A percentile compares a stretch with the other conserved stretches of the same genome.
These are phyloP conservation scores for Ctenosaura bakeri DNA, from an alignment of 2,797 vertebrate species.

Conservation along the genomic window DNA sequence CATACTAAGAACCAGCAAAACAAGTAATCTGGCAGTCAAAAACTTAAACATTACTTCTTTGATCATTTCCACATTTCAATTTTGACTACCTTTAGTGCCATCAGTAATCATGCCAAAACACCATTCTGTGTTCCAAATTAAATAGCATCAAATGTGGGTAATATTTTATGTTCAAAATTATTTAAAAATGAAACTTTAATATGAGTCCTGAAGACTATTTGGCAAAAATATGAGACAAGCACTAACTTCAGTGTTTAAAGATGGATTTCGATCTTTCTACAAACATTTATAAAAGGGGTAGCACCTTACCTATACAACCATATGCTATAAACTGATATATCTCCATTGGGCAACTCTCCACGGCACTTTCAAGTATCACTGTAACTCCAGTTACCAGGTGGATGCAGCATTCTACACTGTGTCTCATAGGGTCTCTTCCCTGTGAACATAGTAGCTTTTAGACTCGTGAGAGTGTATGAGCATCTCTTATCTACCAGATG, in stretches of 20 bases:
- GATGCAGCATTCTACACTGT: background rate
- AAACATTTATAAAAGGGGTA: background rate
- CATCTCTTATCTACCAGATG: slow-evolving; percentile 21
- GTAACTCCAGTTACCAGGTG: background rate
- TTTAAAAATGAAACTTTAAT: background rate
- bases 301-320: background rate
- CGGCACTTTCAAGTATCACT: background rate
- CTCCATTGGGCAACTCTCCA: background rate
- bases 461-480: background rate
- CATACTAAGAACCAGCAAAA: background rate
- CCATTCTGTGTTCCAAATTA: background rate
- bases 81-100: background rate
- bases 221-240: background rate
- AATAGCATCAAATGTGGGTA: background rate
- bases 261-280: background rate
- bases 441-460: background rate
- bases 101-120: background rate
- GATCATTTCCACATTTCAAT: background rate
- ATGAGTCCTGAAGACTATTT: background rate
- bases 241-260: background rate
- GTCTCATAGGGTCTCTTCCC: background rate
- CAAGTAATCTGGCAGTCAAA: background rate
- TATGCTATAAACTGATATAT: background rate
- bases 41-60: background rate
- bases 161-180: background rate